Evolutionary conservation across 2,113 vertebrate genomes (phyloP), one percentile per base, ranked within the genome.

Genomic region (Phyllostomus hastatus): DNA sequence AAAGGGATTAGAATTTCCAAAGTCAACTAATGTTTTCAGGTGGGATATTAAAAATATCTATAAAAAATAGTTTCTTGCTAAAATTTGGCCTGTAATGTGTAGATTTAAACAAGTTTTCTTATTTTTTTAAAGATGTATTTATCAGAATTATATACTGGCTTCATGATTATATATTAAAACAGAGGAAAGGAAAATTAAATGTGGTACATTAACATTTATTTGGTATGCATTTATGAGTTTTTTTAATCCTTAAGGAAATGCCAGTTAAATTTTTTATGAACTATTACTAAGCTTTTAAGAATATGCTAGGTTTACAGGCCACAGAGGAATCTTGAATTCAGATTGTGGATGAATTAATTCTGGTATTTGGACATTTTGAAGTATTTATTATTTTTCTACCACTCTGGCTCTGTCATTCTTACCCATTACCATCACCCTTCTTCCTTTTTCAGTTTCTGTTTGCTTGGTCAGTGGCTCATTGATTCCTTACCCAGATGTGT

Each of bases 1-100:
- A 95, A 97, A 91, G 52, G 82, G 94, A 96, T 96, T 95, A 94
- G 75, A 75, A 91, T 97, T 96, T 97, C 46, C 91, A 82, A 88
- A 92, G 41, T 92, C 67, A 96, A 93, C 72, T 91, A 85, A 84
- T 90, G n/a, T 92, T 96, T 96, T 95, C 43, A 95, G 38, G 31
- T 90, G 33, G 41, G 46, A 92, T 10, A 88, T 95, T 81, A 88
- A 91, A 96, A 93, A 84, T 80, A 83, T 26, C 59, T 95, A 28
- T 95, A 91, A 89, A 96, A 96, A 96, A 69, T 87, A 14, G 7
- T 88, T 96, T 95, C 35, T 92, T 96, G 57, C 31, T 79, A 87
- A 92, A 95, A 83, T 33, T 76, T 94, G 31, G 10, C 33, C 35
- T 96, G 3, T 48, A 91, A 57, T 67, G 1, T 69, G 22, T 85